Percentiles rank a stretch among this genome's conserved stretches.
phyloP scores from a whole-genome alignment of 30 jellyfish, hydroid and myxozoan genomes.

The Turritopsis dohrnii region DNA sequence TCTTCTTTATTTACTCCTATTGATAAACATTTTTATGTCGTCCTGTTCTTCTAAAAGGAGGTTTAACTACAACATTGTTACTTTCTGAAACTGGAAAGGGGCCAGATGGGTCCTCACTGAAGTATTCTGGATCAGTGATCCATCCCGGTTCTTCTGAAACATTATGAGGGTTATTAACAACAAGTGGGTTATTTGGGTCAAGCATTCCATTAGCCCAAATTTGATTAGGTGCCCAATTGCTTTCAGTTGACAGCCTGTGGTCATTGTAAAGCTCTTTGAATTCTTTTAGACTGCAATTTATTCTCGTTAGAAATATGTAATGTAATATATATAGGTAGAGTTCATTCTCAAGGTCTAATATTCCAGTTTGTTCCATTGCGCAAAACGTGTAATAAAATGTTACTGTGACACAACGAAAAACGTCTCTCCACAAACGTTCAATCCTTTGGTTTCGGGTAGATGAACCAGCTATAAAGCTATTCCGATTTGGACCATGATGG shows the following conservation, averaged over 20 bases:
- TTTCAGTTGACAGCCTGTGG: too few species aligned
- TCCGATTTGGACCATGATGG: constrained; percentile 9
- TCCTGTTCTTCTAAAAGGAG: too few species aligned
- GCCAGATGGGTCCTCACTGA: too few species aligned
- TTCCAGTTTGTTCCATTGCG: constrained; percentile 48
- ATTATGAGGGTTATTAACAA: too few species aligned
- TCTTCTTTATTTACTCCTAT: too few species aligned
- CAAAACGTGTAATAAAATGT: constrained; percentile 16
- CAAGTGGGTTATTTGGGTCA: background rate
- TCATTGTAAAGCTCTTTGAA: too few species aligned
- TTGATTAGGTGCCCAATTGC: constrained; percentile 32
- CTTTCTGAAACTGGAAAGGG: too few species aligned
- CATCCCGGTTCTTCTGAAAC: too few species aligned
- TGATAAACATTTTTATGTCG: too few species aligned
- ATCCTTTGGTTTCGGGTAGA: constrained; percentile 18
- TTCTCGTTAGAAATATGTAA: constrained; percentile 7
- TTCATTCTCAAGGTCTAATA: constrained; percentile 31
- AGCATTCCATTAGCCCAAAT: background rate
- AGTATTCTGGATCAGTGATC: too few species aligned
- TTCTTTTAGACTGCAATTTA: constrained; percentile 17
- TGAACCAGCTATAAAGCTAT: constrained; percentile 33
- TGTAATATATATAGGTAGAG: constrained; percentile 24
- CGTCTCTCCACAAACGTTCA: background rate
- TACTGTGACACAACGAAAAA: background rate
- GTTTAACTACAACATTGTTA: too few species aligned